Evolutionary conservation across 1,140 invertebrate species (phyloP), one percentile per base, ranked within the genome.

Genomic region (Drosophila tropicalis): DNA sequence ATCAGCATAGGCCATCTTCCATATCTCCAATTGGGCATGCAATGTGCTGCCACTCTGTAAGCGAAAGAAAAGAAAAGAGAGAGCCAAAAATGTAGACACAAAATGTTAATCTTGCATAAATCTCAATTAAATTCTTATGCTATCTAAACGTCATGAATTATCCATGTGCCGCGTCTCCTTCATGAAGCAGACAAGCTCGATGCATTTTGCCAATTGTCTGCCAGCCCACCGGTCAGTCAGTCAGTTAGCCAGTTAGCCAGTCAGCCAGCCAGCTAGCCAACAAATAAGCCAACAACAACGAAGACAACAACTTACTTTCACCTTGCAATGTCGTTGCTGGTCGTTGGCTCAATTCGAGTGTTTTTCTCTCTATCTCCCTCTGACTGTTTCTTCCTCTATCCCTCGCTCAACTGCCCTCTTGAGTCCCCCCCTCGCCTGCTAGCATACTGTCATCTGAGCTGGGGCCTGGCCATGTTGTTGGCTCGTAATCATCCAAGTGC

Each of bases 1-100:
- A 71, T 91, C 87, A 62, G 72, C 84, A 56, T 90, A 91, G 62
- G 91, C 93, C 79, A 97, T 96, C 63, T 97, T 97, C 97, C 97
- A 98, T 63, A 98, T 96, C 92, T 98, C 97, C 81, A 99, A 91
- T 85, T 98, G 96, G 39, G 97, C 96, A 91, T 96, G 96, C 47
- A 99, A 92, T 74, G 96, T 96, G 89, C 96, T 96, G 5, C 97
- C 97, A 77, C 95, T 95, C 96, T 97, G 90, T 51, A 56, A 58
- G 29, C 0, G 29, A 29, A 29, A 29, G 41, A 34, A 92, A 92
- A 70, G 19, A 76, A 55, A 70, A 75, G 67, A 71, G 81, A 84
- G 81, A 87, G 81, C 74, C 71, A 74, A 65, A 65, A 67, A 71
- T 81, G 73, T 81, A 82, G 70, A 79, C 62, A 80, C 72, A 81